Evolutionary conservation across 2,113 vertebrate genomes (phyloP).

Genomic region (Mus musculus): DNA sequence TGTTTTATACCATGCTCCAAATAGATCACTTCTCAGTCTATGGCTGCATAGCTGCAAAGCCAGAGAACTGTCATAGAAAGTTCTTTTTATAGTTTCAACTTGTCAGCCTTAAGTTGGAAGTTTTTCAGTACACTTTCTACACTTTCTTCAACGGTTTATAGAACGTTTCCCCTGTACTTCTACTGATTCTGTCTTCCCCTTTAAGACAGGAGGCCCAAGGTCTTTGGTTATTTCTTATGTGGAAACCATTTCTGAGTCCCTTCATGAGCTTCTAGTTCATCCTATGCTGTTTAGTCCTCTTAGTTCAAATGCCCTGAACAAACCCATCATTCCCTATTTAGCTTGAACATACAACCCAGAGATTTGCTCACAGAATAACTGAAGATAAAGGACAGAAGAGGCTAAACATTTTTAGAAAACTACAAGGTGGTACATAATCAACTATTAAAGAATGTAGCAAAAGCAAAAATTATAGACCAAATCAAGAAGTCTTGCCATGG

Average conservation of each 20-base stretch:
- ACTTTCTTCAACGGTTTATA: neutral
- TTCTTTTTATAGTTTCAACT: neutral
- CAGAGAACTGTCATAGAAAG: neutral
- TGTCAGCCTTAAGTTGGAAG: neutral
- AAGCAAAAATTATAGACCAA: neutral
- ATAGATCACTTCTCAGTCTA: neutral
- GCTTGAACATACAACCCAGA: neutral
- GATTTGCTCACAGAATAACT: neutral
- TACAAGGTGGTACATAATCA: neutral
- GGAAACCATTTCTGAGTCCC: conserved; percentile 1
- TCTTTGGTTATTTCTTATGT: neutral
- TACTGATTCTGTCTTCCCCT: neutral
- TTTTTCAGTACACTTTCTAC: neutral
- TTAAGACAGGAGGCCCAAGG: neutral
- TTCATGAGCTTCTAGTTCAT: neutral
- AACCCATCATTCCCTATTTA: neutral
- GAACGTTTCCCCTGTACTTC: neutral
- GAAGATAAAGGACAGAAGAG: neutral
- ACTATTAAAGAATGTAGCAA: neutral
- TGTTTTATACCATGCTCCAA: neutral
- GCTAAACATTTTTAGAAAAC: neutral
- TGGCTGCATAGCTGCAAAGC: no score
- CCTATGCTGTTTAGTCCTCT: neutral
- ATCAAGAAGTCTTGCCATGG: neutral
- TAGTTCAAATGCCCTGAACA: neutral